These are phyloP conservation scores for Phalloptychus januarius DNA, from an alignment of 2,797 vertebrate genomes.

Conservation along the genomic window DNA sequence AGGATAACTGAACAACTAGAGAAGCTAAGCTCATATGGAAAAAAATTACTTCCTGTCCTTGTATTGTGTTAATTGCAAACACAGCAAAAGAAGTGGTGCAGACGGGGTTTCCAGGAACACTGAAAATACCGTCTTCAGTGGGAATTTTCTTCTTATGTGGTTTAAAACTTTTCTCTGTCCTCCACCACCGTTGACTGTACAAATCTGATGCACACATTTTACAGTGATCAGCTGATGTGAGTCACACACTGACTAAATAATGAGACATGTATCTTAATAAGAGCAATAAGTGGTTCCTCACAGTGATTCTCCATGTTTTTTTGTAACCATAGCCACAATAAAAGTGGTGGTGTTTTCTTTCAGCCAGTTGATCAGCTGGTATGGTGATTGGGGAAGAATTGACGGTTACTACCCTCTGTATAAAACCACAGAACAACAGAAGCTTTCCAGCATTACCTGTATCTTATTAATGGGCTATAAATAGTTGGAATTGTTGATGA, in stretches of 20 bases:
- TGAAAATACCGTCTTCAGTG: neutral
- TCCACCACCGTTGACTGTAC: neutral
- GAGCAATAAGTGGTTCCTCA: neutral
- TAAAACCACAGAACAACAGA: neutral
- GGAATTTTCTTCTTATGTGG: neutral
- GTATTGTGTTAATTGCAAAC: neutral
- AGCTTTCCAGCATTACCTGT: neutral
- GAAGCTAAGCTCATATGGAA: neutral
- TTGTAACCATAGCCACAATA: neutral
- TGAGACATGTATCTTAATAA: neutral
- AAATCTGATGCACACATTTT: neutral
- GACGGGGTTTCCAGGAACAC: neutral
- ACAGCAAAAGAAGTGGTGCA: neutral
- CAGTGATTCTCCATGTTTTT: neutral
- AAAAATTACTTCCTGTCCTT: neutral
- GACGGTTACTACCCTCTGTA: neutral
- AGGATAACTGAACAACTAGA: slow-evolving; percentile 2
- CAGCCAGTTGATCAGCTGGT: neutral
- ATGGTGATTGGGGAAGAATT: neutral
- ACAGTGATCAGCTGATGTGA: neutral
- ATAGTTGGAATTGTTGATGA: neutral
- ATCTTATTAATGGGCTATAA: neutral
- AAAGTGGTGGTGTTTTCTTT: neutral
- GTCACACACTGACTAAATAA: neutral
- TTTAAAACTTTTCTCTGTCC: neutral